Base-by-base conservation (phyloP, 1,140 invertebrate genomes). In the Trissolcus basalis region DNA sequence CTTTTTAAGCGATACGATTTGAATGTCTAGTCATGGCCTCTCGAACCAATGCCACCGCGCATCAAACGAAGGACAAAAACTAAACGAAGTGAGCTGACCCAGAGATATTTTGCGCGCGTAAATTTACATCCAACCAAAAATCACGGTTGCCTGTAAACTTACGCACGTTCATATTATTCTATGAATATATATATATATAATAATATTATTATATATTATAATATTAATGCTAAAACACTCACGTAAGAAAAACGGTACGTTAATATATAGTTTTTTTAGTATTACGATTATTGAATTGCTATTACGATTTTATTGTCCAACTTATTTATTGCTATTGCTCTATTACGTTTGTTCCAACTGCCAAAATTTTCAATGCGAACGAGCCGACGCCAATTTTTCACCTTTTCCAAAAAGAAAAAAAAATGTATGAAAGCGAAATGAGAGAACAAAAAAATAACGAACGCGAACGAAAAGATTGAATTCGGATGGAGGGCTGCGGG, bases 21-120 rank as follows among this genome's bases (percentile, higher is more conserved):
- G 78, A 87, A 87, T 87, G 81, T 89, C 87, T 89, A 88, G 87
- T 89, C 87, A 87, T 87, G 87, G 87, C 86, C 87, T 88, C 87
- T 86, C 79, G 81, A 84, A 83, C 47, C 80, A 85, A 84, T 83
- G 83, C 81, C 83, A 74, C 56, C 78, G 81, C 54, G 80, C 80
- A 82, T 79, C n/a, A 80, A 70, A 80, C 78, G 53, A 78, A 78
- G 63, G 74, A 73, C 77, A 58, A 27, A 27, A 72, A 75, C 64
- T 59, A 60, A 78, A 75, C 65, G 77, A 77, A 41, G 27, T 15
- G 49, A 14, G 1, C 33, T 19, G 44, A 59, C 6, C 12, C 16
- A 35, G 11, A 59, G 27, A 61, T 44, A 45, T 41, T 35, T 36
- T 59, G 32, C 76, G 74, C 59, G 47, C 45, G 47, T 59, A 74